Evolutionary conservation across 2,888 invertebrate genomes (phyloP).

Genomic region (Idaea straminata): DNA sequence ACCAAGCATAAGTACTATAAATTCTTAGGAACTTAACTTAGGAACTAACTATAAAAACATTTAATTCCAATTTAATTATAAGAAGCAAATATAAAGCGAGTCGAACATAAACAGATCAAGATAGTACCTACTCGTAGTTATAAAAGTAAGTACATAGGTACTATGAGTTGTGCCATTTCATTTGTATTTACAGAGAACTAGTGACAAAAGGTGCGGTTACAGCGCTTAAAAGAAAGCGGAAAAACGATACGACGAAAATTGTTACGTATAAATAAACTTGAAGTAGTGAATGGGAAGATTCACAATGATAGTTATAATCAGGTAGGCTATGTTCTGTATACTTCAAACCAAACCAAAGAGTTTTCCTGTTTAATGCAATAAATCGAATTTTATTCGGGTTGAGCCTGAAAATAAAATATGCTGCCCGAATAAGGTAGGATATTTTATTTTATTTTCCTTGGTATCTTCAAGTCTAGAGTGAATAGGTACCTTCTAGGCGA

Average conservation of each 20-base stretch:
- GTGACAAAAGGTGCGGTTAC: slow-evolving; percentile 17
- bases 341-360: too few relatives aligned
- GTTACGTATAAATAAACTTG: neutral
- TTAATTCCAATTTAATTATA: slow-evolving; percentile 41
- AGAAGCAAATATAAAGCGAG: slow-evolving; percentile 43
- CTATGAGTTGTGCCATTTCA: slow-evolving; percentile 50
- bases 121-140: neutral
- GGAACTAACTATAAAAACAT: neutral
- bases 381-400: too few relatives aligned
- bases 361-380: too few relatives aligned
- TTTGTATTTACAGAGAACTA: slow-evolving; percentile 52
- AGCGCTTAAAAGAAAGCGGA: neutral
- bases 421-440: too few relatives aligned
- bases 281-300: too few relatives aligned
- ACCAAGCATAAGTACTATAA: neutral
- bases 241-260: neutral
- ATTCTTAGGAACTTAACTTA: neutral
- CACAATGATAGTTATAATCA: too few relatives aligned
- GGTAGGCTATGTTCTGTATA: too few relatives aligned
- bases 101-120: slow-evolving; percentile 60
- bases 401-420: too few relatives aligned
- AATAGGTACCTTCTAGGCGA: too few relatives aligned
- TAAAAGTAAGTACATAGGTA: slow-evolving; percentile 29
- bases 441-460: too few relatives aligned
- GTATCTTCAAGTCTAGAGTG: too few relatives aligned